Evolutionary conservation across 1,140 invertebrate genomes (phyloP).

Genomic region (Lordiphosa stackelbergi): DNA sequence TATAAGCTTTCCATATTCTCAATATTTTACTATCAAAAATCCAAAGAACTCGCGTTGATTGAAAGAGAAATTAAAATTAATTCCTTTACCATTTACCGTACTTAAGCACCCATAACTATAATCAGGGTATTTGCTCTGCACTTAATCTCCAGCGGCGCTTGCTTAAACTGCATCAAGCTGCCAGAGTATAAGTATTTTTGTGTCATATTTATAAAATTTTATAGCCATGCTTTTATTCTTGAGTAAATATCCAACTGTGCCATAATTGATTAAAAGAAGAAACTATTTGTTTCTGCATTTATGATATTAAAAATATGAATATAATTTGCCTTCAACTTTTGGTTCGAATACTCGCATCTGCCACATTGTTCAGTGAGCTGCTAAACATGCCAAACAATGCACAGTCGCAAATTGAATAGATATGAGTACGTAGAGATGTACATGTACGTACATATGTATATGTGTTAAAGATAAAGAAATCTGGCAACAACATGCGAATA

Average conservation of each 20-base stretch:
- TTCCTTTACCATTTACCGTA: no score
- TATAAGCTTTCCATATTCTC: no score
- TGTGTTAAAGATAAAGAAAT: conserved; percentile 57
- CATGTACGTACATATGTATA: conserved; percentile 6
- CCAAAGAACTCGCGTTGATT: no score
- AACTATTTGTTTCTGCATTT: conserved; percentile 7
- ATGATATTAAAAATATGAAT: conserved; percentile 34
- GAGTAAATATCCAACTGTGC: conserved; percentile 14
- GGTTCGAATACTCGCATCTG: no score
- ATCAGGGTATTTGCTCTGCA: no score
- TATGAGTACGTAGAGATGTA: no score
- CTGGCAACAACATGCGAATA: conserved; percentile 63
- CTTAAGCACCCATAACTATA: no score
- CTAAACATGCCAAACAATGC: conserved; percentile 68
- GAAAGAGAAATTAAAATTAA: no score
- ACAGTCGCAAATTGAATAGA: conserved; percentile 71
- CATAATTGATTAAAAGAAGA: conserved; percentile 22
- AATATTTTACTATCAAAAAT: no score
- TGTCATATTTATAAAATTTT: conserved; percentile 45
- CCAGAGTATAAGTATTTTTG: conserved; percentile 7
- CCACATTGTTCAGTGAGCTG: conserved; percentile 64
- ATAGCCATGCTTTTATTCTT: conserved; percentile 2
- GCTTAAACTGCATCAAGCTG: no score
- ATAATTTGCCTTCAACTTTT: no score
- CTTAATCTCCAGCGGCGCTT: no score